Evolutionary conservation across 2,797 vertebrate species (phyloP), one percentile per base, ranked within the genome.

Genomic region (Tangara arthus): DNA sequence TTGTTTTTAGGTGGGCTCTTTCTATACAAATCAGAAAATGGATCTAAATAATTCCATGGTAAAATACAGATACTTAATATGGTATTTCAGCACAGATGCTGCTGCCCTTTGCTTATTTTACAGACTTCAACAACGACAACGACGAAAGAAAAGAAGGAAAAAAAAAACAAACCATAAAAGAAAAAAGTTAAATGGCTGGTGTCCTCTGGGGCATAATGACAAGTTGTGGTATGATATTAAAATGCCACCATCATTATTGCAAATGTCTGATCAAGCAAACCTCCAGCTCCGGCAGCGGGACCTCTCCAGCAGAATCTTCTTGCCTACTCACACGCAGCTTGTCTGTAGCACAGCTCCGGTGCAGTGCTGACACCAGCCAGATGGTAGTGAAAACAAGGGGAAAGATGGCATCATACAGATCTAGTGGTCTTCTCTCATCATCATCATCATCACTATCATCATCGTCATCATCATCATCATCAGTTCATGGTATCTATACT

Each of bases 111-210:
- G 93, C 97, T 97, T 96, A 94, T 94, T 96, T 96, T 81, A 87
- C 90, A 97, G 96, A 96, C 95, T 97, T 96, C 91, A 95, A 97
- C 90, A 95, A 94, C 35, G 87, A 90, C 77, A 96, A 93, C 52
- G 95, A 96, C 2, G 4, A 70, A 80, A 96, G 63, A 91, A 87
- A 90, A 92, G 68, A 82, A 86, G 87, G 70, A 57, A 95, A 97
- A 89, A 97, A 89, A 49, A 93, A 87, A 90, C 32, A 93, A 87
- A 90, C 32, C 88, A 63, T 91, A 94, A 95, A 91, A 96, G 95
- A 91, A 96, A 97, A 96, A 95, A 73, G 60, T 90, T 97, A 97
- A 96, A 95, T 96, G 96, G 96, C 85, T 93, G 97, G 96, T 94
- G 97, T 96, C 95, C 87, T 97, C 80, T 91, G 81, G 95, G 81